A percentile compares a stretch with the other conserved stretches of the same genome.
Conservation (phyloP, 2,113 vertebrate species). For the Percopsis transmontana region DNA sequence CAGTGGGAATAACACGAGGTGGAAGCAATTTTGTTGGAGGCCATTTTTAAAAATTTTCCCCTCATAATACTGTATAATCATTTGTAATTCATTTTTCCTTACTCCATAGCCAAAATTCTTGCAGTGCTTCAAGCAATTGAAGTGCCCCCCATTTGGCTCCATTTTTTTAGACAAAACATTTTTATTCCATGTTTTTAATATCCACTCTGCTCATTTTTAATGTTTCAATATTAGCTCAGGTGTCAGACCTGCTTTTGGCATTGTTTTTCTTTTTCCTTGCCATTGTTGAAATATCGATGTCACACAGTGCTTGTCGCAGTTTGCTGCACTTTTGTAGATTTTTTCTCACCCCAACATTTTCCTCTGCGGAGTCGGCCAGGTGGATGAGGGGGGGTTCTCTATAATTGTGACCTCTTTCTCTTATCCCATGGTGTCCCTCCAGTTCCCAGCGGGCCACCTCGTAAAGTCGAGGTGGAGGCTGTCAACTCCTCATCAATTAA, state of each 20-base stretch:
- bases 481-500: conserved; percentile 99
- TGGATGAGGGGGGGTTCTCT: conserved; percentile 75
- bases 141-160: conserved; percentile 93
- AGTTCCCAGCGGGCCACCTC: conserved; percentile 99
- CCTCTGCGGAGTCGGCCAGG: conserved; percentile 71
- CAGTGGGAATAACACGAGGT: conserved; percentile 68
- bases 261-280: conserved; percentile 84
- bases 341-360: conserved; percentile 68
- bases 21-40: conserved; percentile 67
- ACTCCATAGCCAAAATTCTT: conserved; percentile 81
- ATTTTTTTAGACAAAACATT: conserved; percentile 92
- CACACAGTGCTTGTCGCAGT: conserved; percentile 77
- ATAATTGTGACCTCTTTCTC: conserved; percentile 88
- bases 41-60: conserved; percentile 57
- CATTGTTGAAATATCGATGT: conserved; percentile 84
- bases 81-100: conserved; percentile 72
- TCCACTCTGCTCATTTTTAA: conserved; percentile 96
- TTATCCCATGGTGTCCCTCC: conserved; percentile 98
- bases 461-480: conserved; percentile 99
- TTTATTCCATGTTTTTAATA: conserved; percentile 93
- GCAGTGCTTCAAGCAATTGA: conserved; percentile 89
- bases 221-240: conserved; percentile 85
- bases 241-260: conserved; percentile 80
- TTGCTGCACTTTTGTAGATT: conserved; percentile 79
- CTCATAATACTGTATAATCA: conserved; percentile 57